phyloP scores from a whole-genome alignment of 2,113 vertebrate species.

The Accipiter virgatus region DNA sequence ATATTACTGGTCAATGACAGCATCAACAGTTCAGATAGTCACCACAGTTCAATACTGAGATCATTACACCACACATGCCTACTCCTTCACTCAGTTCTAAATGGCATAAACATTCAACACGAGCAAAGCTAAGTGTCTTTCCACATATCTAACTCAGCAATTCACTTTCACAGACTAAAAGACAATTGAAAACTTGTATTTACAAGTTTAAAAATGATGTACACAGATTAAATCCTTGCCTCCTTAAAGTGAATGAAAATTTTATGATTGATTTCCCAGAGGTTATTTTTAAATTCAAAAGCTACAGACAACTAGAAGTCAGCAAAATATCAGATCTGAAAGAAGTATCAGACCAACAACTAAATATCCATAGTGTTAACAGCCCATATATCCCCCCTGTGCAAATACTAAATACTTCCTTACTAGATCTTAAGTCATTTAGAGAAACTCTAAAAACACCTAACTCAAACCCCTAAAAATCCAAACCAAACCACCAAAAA shows the following conservation, averaged over 20 bases:
- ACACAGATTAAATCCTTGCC: background rate
- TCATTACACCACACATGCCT: background rate
- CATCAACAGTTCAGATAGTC: background rate
- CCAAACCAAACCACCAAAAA: background rate
- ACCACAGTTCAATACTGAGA: background rate
- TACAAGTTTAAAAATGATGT: background rate
- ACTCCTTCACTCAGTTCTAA: background rate
- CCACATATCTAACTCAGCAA: background rate
- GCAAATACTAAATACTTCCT: background rate
- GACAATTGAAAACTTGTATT: background rate
- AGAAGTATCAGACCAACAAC: background rate
- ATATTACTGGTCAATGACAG: background rate
- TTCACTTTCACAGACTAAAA: background rate
- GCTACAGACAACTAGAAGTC: background rate
- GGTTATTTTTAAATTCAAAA: background rate
- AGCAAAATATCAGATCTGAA: background rate
- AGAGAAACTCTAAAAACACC: background rate
- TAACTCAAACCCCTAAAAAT: background rate
- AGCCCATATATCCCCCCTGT: background rate
- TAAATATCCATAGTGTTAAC: background rate
- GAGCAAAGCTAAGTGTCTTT: background rate
- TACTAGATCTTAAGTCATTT: background rate
- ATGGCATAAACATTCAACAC: background rate
- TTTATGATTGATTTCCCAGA: background rate
- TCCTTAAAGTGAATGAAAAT: background rate